Evolutionary conservation across 2,888 invertebrate species (phyloP).

Genomic region (Dryobotodes eremita): DNA sequence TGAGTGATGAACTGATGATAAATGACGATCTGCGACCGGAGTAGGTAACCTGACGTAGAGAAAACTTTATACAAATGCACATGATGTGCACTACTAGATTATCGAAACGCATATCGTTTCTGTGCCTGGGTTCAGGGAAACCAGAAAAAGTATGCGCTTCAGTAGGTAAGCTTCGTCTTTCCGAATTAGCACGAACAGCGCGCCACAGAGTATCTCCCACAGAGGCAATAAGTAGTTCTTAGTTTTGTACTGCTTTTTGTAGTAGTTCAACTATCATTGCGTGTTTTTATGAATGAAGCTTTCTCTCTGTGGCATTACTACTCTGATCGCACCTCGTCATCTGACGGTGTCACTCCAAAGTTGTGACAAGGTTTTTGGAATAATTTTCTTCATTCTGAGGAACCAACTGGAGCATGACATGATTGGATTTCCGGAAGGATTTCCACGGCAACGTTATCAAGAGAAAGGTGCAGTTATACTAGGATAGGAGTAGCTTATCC

Average conservation of each 20-base stretch:
- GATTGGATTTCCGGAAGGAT: neutral
- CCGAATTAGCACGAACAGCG: too few relatives aligned
- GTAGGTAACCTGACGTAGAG: neutral
- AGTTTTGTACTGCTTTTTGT: too few relatives aligned
- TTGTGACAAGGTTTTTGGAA: neutral
- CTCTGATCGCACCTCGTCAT: neutral
- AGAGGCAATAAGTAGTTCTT: too few relatives aligned
- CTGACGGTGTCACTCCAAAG: neutral
- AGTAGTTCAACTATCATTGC: too few relatives aligned
- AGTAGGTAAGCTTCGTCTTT: too few relatives aligned
- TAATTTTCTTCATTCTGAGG: neutral
- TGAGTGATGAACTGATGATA: neutral
- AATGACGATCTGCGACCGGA: neutral
- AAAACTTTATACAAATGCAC: too few relatives aligned
- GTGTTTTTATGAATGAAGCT: neutral
- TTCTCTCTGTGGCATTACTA: neutral
- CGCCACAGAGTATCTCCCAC: too few relatives aligned
- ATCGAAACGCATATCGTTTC: too few relatives aligned
- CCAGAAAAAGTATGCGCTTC: too few relatives aligned
- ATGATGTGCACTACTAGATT: too few relatives aligned
- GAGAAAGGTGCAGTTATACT: neutral
- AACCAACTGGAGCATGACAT: neutral
- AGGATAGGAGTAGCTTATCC: conserved; percentile 15
- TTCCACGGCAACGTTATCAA: neutral
- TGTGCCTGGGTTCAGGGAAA: too few relatives aligned